phyloP scores from a whole-genome alignment of 1,140 invertebrate species.

The Pantala flavescens region DNA sequence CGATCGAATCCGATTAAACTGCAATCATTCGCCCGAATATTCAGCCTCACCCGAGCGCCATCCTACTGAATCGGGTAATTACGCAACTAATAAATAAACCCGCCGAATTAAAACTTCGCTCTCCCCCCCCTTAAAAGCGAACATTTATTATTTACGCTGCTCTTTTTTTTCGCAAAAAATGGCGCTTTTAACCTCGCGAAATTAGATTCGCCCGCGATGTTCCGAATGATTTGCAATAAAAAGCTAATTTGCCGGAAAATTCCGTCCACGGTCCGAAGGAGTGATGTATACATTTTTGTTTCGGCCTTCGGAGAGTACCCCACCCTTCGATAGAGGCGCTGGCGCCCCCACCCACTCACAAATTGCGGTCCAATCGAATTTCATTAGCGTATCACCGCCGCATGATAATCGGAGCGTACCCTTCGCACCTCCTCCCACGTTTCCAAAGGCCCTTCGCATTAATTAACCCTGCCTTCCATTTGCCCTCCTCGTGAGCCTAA shows the following conservation, averaged over 20 bases:
- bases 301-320: not conserved
- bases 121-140: too few relatives aligned
- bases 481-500: not conserved
- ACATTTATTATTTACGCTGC: too few relatives aligned
- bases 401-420: not conserved
- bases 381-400: slow-evolving; percentile 7
- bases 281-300: not conserved
- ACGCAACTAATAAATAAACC: too few relatives aligned
- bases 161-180: too few relatives aligned
- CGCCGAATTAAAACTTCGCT: too few relatives aligned
- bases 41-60: too few relatives aligned
- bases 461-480: not conserved
- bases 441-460: not conserved
- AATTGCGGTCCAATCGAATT: slow-evolving; percentile 9
- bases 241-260: not conserved
- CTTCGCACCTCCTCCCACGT: not conserved
- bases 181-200: too few relatives aligned
- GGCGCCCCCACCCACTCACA: not conserved
- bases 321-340: not conserved
- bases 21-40: too few relatives aligned
- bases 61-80: too few relatives aligned
- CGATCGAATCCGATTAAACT: too few relatives aligned
- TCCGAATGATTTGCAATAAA: not conserved
- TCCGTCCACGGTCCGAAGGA: not conserved
- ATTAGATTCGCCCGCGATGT: too few relatives aligned